Conservation (phyloP, 2,113 vertebrate species). For the Desmodus rotundus region DNA sequence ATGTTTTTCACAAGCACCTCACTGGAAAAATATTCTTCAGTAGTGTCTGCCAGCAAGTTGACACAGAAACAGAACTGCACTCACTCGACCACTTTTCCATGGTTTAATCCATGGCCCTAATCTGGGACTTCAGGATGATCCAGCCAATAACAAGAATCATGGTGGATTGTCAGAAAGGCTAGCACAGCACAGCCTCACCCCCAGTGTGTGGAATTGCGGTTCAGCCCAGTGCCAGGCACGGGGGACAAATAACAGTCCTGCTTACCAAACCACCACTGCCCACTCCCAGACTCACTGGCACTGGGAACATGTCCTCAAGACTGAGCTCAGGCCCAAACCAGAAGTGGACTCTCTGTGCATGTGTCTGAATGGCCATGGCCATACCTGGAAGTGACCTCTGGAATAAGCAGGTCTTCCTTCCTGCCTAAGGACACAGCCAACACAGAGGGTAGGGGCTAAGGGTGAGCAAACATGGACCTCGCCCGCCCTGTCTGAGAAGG, state of each 20-base stretch:
- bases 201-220: not conserved
- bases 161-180: not conserved
- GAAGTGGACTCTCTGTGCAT: not conserved
- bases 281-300: not conserved
- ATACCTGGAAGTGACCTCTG: not conserved
- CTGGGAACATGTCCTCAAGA: not conserved
- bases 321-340: rapidly evolving
- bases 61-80: not conserved
- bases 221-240: not conserved
- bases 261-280: not conserved
- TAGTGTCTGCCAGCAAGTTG: not conserved
- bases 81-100: not conserved
- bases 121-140: not conserved
- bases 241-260: conserved; percentile 12
- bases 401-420: not conserved
- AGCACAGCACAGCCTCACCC: not conserved
- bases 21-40: conserved; percentile 33
- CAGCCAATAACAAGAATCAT: not conserved
- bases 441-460: no score
- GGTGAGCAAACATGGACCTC: no score
- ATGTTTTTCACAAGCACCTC: conserved; percentile 21
- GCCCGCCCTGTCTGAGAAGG: rapidly evolving
- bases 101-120: not conserved
- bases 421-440: not conserved
- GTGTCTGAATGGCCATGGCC: rapidly evolving